Evolutionary conservation across 92 coral and sea anemone genomes (phyloP).

Genomic region (Actinostola sp.): DNA sequence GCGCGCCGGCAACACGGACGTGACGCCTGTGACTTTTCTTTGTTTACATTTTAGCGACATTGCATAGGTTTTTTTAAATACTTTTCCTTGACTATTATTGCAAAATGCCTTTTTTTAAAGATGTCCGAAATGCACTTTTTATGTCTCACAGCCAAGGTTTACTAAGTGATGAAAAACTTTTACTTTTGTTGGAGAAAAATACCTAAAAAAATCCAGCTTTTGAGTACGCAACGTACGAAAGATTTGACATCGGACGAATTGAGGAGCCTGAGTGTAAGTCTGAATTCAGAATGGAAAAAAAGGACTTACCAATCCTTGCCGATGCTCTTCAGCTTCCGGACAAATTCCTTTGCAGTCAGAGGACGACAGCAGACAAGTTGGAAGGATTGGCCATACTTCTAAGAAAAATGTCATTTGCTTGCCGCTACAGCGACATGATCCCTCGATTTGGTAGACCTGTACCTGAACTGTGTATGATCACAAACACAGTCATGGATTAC

Average conservation of each 20-base stretch:
- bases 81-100: background rate
- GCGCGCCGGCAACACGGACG: background rate
- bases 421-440: conserved; percentile 12
- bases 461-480: conserved; percentile 5
- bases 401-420: conserved; percentile 13
- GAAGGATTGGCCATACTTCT: conserved; percentile 20
- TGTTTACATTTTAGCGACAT: conserved; percentile 2
- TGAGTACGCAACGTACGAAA: no score
- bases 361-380: conserved; percentile 1
- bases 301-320: conserved; percentile 2
- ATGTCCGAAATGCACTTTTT: background rate
- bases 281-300: conserved; percentile 22
- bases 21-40: background rate
- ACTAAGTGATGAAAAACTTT: background rate
- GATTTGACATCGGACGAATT: conserved; percentile 1
- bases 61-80: no score
- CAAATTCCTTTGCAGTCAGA: background rate
- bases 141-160: background rate
- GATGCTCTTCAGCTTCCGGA: conserved; percentile 14
- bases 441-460: conserved; percentile 11
- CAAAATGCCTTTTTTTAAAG: background rate
- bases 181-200: background rate
- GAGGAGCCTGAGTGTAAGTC: conserved; percentile 9
- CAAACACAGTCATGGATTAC: conserved; percentile 10
- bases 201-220: background rate